Percentiles rank a stretch among this genome's conserved stretches.
Evolutionary conservation across 2,797 vertebrate species (phyloP).

Genomic region (Clarias pachynema): DNA sequence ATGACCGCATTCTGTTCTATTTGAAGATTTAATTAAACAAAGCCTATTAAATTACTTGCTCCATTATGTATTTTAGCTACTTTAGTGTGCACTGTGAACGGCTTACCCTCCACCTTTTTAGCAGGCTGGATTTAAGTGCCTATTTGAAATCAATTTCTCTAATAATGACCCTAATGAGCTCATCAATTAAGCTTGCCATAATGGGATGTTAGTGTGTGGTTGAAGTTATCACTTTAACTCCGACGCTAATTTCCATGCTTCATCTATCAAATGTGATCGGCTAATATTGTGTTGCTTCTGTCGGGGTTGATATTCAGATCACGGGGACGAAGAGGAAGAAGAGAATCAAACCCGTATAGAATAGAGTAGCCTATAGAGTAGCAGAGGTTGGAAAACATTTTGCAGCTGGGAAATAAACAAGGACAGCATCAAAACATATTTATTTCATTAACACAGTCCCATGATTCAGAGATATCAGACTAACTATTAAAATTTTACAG

Average conservation of each 20-base stretch:
- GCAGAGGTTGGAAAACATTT: conserved; percentile 35
- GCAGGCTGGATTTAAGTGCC: conserved; percentile 92
- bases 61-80: conserved; percentile 97
- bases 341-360: conserved; percentile 64
- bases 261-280: conserved; percentile 89
- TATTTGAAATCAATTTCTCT: conserved; percentile 99
- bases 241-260: conserved; percentile 91
- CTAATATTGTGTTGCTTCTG: conserved; percentile 84
- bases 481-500: not conserved
- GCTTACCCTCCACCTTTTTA: conserved; percentile 81
- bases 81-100: conserved; percentile 82
- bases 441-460: not conserved
- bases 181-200: conserved; percentile 99
- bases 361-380: conserved; percentile 58
- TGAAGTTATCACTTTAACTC: conserved; percentile 91
- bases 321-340: conserved; percentile 66
- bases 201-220: conserved; percentile 91
- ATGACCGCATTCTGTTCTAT: conserved; percentile 62
- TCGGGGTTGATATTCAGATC: conserved; percentile 85
- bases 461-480: not conserved
- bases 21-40: conserved; percentile 97
- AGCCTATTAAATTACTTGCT: conserved; percentile 98
- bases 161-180: conserved; percentile 99
- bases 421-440: no score
- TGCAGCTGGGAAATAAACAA: not conserved